These are phyloP conservation scores for Lineus longissimus DNA, from an alignment of 1,140 invertebrate genomes.

Conservation along the genomic window DNA sequence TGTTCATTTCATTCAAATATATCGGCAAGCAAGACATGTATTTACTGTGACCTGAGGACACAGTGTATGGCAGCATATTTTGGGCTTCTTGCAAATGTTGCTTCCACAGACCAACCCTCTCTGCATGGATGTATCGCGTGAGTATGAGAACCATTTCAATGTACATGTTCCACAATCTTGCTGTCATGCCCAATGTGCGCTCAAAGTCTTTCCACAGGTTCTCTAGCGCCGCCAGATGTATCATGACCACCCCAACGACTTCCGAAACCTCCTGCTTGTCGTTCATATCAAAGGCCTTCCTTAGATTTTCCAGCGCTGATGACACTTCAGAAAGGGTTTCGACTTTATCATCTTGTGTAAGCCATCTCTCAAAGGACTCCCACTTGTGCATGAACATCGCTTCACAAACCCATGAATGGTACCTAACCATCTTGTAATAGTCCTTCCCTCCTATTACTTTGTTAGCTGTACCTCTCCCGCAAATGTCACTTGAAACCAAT, in stretches of 20 bases:
- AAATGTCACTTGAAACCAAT: neutral
- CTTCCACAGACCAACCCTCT: neutral
- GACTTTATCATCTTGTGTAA: neutral
- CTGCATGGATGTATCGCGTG: neutral
- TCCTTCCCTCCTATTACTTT: constrained; percentile 4
- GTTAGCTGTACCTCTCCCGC: neutral
- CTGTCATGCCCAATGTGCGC: neutral
- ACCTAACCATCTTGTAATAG: neutral
- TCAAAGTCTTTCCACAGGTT: neutral
- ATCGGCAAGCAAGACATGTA: neutral
- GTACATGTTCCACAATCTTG: constrained; percentile 1
- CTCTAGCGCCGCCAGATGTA: neutral
- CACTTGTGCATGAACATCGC: neutral
- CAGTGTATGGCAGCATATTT: constrained; percentile 1
- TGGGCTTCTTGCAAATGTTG: neutral
- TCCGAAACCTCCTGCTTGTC: neutral
- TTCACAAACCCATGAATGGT: neutral
- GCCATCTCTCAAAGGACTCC: neutral
- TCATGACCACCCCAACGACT: neutral
- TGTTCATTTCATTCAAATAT: neutral
- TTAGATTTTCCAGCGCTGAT: neutral
- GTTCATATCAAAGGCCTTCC: neutral
- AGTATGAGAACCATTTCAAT: neutral
- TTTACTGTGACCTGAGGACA: neutral
- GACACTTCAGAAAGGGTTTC: neutral